Conservation (phyloP, 2,797 vertebrate species). For the Liparis tanakae region DNA sequence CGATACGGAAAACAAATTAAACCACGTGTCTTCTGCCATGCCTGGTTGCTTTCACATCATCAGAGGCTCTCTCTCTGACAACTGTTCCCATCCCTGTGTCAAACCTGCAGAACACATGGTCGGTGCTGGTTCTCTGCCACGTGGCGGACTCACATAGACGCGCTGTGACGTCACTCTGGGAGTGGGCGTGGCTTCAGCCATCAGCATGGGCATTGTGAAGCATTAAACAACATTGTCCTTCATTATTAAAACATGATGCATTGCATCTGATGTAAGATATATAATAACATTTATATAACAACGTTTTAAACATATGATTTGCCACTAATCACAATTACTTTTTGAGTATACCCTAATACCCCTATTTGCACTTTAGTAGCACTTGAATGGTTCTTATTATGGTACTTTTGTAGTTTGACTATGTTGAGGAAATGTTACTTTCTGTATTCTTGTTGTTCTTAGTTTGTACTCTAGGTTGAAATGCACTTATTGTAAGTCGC, state of each 20-base stretch:
- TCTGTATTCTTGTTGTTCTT: too few relatives aligned
- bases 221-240: constrained; percentile 16
- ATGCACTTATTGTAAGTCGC: too few relatives aligned
- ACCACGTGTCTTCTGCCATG: constrained; percentile 40
- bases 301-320: not conserved
- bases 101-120: constrained; percentile 46
- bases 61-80: constrained; percentile 43
- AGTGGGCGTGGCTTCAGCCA: constrained; percentile 1
- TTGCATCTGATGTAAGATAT: not conserved
- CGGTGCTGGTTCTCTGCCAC: constrained; percentile 36
- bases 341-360: not conserved
- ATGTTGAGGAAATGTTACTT: too few relatives aligned
- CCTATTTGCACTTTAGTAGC: too few relatives aligned
- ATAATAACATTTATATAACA: not conserved
- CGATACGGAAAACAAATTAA: constrained; percentile 25
- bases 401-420: too few relatives aligned
- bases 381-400: too few relatives aligned
- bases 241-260: constrained; percentile 1
- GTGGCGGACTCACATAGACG: constrained; percentile 32
- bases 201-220: constrained; percentile 42
- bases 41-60: constrained; percentile 42
- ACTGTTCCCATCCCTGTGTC: constrained; percentile 50
- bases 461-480: too few relatives aligned
- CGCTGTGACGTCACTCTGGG: constrained; percentile 34
- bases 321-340: not conserved